Evolutionary conservation across 2,888 invertebrate genomes (phyloP).

Genomic region (Brachylomia viminalis): DNA sequence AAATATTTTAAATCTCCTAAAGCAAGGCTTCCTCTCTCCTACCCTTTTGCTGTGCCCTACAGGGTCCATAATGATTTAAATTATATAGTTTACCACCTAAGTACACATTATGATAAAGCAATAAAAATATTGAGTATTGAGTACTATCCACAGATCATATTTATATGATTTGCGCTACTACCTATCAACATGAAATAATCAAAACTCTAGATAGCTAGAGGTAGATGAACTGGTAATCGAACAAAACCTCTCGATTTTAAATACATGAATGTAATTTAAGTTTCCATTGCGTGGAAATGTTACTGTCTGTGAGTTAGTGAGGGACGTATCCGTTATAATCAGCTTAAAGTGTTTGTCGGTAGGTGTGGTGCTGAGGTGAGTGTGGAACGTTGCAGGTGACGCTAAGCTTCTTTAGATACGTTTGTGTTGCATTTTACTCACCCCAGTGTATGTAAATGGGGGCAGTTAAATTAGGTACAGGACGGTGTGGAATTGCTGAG

Average conservation of each 20-base stretch:
- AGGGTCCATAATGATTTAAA: no score
- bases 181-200: background rate
- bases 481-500: background rate
- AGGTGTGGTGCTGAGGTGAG: constrained; percentile 71
- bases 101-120: no score
- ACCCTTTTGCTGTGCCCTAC: no score
- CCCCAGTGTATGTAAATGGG: constrained; percentile 51
- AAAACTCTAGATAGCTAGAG: background rate
- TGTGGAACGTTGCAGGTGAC: constrained; percentile 75
- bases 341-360: constrained; percentile 80
- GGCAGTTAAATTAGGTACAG: constrained; percentile 17
- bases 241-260: constrained; percentile 24
- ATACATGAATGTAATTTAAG: constrained; percentile 40
- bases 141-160: no score
- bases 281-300: constrained; percentile 36
- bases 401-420: constrained; percentile 78
- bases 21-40: no score
- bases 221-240: background rate
- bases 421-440: constrained; percentile 72
- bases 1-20: no score
- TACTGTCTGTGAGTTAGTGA: constrained; percentile 56
- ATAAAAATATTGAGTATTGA: no score
- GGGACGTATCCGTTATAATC: constrained; percentile 78
- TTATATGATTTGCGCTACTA: no score
- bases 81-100: no score